A percentile compares a stretch with the other conserved stretches of the same genome.
Conservation (phyloP, 2,113 vertebrate genomes). For the Trogon melanurus region DNA sequence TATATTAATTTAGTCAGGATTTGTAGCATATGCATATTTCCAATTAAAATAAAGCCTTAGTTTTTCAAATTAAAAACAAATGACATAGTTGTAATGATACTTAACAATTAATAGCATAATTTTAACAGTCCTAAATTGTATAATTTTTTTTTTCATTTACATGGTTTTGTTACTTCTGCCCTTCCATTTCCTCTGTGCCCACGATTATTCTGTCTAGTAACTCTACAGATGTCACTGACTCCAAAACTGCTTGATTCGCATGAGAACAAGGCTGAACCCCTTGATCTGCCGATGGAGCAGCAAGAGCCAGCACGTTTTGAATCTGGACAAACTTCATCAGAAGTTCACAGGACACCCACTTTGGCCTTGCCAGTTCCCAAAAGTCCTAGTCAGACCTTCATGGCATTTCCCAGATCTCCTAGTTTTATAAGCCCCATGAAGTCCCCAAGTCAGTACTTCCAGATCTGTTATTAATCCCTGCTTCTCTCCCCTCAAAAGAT, state of each 20-base stretch:
- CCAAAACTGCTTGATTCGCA: conserved; percentile 73
- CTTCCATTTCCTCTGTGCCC: conserved; percentile 74
- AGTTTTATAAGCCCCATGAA: conserved; percentile 82
- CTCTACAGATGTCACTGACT: conserved; percentile 81
- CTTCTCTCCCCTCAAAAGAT: conserved; percentile 25
- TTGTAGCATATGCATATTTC: neutral
- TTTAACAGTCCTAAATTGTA: conserved; percentile 42
- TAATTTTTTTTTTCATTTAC: conserved; percentile 37
- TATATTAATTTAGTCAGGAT: neutral
- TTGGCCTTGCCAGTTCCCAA: conserved; percentile 76
- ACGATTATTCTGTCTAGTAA: conserved; percentile 76
- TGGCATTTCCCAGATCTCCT: conserved; percentile 75
- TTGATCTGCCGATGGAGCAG: conserved; percentile 57
- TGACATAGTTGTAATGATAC: conserved; percentile 23
- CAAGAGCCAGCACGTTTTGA: conserved; percentile 68
- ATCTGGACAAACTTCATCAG: conserved; percentile 70
- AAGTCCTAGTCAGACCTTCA: conserved; percentile 76
- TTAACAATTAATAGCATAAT: conserved; percentile 32
- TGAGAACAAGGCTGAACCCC: conserved; percentile 66
- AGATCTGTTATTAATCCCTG: conserved; percentile 70
- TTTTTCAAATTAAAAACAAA: conserved; percentile 11
- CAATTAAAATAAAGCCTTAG: conserved; percentile 9
- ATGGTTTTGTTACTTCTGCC: conserved; percentile 61
- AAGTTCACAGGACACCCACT: conserved; percentile 68
- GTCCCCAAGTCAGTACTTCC: conserved; percentile 84